A percentile compares a stretch with the other conserved stretches of the same genome.
These are phyloP conservation scores for Galerucella calmariensis DNA, from an alignment of 2,888 invertebrate genomes.

Conservation along the genomic window DNA sequence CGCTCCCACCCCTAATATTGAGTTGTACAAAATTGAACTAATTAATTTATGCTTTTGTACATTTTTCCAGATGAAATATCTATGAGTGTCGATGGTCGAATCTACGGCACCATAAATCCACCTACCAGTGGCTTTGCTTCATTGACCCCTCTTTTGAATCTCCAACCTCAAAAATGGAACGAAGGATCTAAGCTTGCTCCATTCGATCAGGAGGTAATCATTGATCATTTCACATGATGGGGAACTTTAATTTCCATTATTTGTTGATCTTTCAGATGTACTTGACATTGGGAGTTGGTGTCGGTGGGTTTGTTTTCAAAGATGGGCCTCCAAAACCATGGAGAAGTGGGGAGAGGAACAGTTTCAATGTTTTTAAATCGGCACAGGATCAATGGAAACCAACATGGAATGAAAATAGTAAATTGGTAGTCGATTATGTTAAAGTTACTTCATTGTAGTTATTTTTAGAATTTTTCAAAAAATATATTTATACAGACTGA, in stretches of 20 bases:
- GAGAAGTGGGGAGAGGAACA: slow-evolving; percentile 74
- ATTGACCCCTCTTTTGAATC: slow-evolving; percentile 49
- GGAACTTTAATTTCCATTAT: neutral
- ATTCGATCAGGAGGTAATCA: slow-evolving; percentile 76
- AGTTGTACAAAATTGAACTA: too few species aligned
- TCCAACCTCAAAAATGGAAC: slow-evolving; percentile 70
- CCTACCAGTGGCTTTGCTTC: slow-evolving; percentile 60
- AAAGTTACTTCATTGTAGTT: slow-evolving; percentile 63
- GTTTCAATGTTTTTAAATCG: slow-evolving; percentile 77
- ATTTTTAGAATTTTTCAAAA: neutral
- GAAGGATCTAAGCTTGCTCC: slow-evolving; percentile 73
- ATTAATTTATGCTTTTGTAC: slow-evolving; percentile 14
- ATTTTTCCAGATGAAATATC: slow-evolving; percentile 66
- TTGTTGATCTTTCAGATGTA: slow-evolving; percentile 71
- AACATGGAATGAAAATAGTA: slow-evolving; percentile 71
- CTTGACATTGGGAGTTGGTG: slow-evolving; percentile 79
- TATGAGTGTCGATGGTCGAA: slow-evolving; percentile 67
- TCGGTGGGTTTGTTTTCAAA: slow-evolving; percentile 81
- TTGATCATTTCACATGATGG: neutral
- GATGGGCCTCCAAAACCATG: slow-evolving; percentile 78
- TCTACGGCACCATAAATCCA: slow-evolving; percentile 65
- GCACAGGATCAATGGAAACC: slow-evolving; percentile 70
- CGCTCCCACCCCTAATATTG: too few species aligned
- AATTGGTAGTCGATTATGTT: slow-evolving; percentile 74
- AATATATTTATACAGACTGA: neutral